phyloP scores from a whole-genome alignment of 1,140 invertebrate species.

The Pogonomyrmex barbatus region DNA sequence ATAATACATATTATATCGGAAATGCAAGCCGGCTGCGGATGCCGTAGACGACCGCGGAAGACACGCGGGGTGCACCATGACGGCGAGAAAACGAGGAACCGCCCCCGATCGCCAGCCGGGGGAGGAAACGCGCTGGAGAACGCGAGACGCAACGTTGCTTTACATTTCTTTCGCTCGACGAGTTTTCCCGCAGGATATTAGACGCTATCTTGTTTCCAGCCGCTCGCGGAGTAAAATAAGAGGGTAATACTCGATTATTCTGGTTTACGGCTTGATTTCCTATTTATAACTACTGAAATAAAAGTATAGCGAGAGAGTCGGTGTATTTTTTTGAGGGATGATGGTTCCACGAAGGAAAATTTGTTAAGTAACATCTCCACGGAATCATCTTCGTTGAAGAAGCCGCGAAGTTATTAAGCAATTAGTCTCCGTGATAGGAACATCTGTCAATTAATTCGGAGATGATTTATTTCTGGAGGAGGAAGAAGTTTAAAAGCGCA shows the following conservation, averaged over 20 bases:
- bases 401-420: not conserved
- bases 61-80: not conserved
- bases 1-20: conserved; percentile 52
- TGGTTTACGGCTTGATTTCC: not conserved
- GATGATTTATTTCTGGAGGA: not conserved
- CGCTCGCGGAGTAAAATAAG: not conserved
- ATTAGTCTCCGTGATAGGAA: not conserved
- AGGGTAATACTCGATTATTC: conserved; percentile 26
- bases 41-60: not conserved
- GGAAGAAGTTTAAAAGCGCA: not conserved
- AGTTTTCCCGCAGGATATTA: conserved; percentile 54
- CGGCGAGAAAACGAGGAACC: not conserved
- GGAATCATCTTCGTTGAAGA: not conserved
- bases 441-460: not conserved
- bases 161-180: conserved; percentile 25
- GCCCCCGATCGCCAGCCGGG: too few species aligned
- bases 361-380: not conserved
- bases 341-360: not conserved
- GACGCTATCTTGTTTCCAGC: not conserved
- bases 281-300: conserved; percentile 5
- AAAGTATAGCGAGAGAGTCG: not conserved
- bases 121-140: conserved; percentile 4
- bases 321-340: not conserved
- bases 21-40: not conserved
- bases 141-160: not conserved